Conservation (phyloP, 2,888 invertebrate genomes). For the Agriopis aurantiaria region DNA sequence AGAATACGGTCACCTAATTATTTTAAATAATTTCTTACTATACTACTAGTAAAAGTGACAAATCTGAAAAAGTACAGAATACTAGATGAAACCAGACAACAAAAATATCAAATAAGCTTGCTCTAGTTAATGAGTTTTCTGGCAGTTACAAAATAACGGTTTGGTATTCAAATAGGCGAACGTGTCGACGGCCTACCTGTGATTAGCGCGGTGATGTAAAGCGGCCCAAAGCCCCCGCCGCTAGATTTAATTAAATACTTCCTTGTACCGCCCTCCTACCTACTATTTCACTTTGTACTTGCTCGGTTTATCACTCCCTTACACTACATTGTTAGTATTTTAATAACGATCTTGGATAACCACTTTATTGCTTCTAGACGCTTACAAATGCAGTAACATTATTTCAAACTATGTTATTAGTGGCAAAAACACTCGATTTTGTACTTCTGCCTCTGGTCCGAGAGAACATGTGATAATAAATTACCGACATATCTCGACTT, state of each 20-base stretch:
- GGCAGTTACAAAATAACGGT: conserved; percentile 66
- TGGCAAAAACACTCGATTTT: conserved; percentile 70
- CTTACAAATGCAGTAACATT: conserved; percentile 39
- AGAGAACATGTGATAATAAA: conserved; percentile 80
- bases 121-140: conserved; percentile 59
- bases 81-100: conserved; percentile 14
- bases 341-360: conserved; percentile 53
- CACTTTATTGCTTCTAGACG: conserved; percentile 46
- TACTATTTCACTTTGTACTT: conserved; percentile 74
- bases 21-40: too few relatives aligned
- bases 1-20: too few relatives aligned
- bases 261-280: conserved; percentile 74
- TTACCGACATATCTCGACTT: conserved; percentile 82
- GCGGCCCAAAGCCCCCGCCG: conserved; percentile 68
- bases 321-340: conserved; percentile 59
- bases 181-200: conserved; percentile 80
- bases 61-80: too few relatives aligned
- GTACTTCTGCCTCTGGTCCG: conserved; percentile 55
- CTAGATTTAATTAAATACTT: conserved; percentile 84
- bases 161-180: conserved; percentile 73
- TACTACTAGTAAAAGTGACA: too few relatives aligned
- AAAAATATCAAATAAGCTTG: conserved; percentile 47
- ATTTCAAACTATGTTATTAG: conserved; percentile 48
- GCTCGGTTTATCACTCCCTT: conserved; percentile 70
- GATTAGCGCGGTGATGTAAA: conserved; percentile 80